Evolutionary conservation across 2,113 vertebrate genomes (phyloP).

Genomic region (Chascanopsetta lugubris): DNA sequence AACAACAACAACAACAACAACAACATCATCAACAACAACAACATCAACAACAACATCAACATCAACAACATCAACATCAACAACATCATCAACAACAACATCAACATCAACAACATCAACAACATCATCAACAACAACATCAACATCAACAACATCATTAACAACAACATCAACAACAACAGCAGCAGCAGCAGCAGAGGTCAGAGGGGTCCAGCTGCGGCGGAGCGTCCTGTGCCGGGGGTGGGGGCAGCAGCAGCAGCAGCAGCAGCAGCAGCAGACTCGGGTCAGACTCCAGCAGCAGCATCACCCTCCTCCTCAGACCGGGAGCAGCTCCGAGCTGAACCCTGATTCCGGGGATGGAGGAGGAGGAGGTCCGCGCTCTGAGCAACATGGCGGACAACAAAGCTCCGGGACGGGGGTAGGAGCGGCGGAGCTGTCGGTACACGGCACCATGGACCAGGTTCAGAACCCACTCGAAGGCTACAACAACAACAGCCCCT

Average conservation of each 20-base stretch:
- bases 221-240: slow-evolving; percentile 80
- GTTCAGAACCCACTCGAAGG: slow-evolving; percentile 90
- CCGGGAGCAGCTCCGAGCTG: slow-evolving; percentile 84
- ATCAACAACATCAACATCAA: too few relatives aligned
- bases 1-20: too few relatives aligned
- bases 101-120: too few relatives aligned
- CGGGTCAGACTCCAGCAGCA: slow-evolving; percentile 77
- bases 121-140: too few relatives aligned
- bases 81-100: too few relatives aligned
- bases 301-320: slow-evolving; percentile 71
- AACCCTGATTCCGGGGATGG: slow-evolving; percentile 89
- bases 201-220: slow-evolving; percentile 65
- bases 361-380: slow-evolving; percentile 91
- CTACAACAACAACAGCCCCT: slow-evolving; percentile 82
- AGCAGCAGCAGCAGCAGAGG: too few relatives aligned
- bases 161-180: too few relatives aligned
- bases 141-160: too few relatives aligned
- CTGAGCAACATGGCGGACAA: slow-evolving; percentile 99
- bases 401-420: slow-evolving; percentile 93
- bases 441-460: slow-evolving; percentile 86
- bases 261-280: slow-evolving; percentile 85
- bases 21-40: too few relatives aligned
- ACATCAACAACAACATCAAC: too few relatives aligned
- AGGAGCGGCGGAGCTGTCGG: slow-evolving; percentile 83
- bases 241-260: slow-evolving; percentile 71